phyloP scores from a whole-genome alignment of 2,113 vertebrate species.

The Beaufortia kweichowensis region DNA sequence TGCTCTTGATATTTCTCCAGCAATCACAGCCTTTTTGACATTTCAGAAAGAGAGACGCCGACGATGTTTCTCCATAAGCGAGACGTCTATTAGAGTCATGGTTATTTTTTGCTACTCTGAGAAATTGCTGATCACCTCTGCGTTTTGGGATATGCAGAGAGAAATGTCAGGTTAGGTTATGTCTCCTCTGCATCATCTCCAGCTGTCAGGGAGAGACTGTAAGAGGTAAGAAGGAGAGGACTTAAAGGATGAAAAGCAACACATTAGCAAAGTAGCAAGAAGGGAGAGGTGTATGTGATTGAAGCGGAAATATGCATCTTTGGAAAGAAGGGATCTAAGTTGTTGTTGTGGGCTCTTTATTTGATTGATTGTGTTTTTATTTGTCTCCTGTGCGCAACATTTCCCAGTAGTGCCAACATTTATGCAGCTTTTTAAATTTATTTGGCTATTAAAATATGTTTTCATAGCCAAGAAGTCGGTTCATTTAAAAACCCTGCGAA shows the following conservation, averaged over 20 bases:
- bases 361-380: not conserved
- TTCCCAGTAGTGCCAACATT: constrained; percentile 1
- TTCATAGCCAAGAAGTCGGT: not conserved
- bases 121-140: constrained; percentile 29
- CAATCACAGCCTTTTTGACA: constrained; percentile 24
- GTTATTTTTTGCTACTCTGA: constrained; percentile 38
- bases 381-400: constrained; percentile 5
- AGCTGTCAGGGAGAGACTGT: constrained; percentile 45
- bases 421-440: constrained; percentile 8
- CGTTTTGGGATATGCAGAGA: constrained; percentile 56
- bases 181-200: constrained; percentile 40
- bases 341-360: not conserved
- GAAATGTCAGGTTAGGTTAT: constrained; percentile 57
- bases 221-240: constrained; percentile 21
- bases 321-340: constrained; percentile 4
- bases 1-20: constrained; percentile 27
- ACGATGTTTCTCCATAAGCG: constrained; percentile 46
- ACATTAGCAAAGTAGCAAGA: not conserved
- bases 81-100: constrained; percentile 59
- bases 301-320: not conserved
- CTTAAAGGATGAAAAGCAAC: constrained; percentile 2
- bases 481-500: not conserved
- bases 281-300: not conserved
- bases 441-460: not conserved
- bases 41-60: constrained; percentile 57